Base-by-base conservation (phyloP, 2,888 invertebrate genomes). In the Urechis unicinctus region DNA sequence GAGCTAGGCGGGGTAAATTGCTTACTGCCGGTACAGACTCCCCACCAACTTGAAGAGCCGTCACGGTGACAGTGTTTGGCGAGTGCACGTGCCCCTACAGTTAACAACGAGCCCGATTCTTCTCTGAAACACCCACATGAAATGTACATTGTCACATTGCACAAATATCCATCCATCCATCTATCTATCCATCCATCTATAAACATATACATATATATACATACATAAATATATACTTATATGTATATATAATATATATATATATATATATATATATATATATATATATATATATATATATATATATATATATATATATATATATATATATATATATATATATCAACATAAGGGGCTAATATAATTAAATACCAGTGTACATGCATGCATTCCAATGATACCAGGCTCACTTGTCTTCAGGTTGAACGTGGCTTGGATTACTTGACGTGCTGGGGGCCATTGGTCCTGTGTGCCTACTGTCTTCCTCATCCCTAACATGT, bases 31-130 rank as follows among this genome's bases (percentile, higher is more conserved):
- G 70, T 70, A 46, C 66, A 69, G 26, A 56, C 61, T 24, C 76
- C 76, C 76, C 76, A 76, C 73, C 72, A 76, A 17, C 70, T 70
- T 1, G 66, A 59, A 2, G 65, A 60, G 22, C 66, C 58, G 56
- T 76, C 76, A 53, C 76, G 60, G 55, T 76, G 76, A 45, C 62
- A 66, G 61, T 76, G 76, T 53, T 76, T 76, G 29, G 75, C 67
- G 44, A 76, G 60, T 4, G 76, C 76, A 41, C 76, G 52, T 0
- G 74, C 75, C 28, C 76, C 76, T 26, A 74, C 74, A 31, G 64
- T 66, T 50, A 76, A 55, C 53, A 67, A 60, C 3, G 72, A 68
- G 5, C 17, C 48, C 28, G 67, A 68, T 3, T 64, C 56, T 49
- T 30, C 31, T 50, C 69, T 71, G 56, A 21, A 59, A n/a, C n/a